Evolutionary conservation across 2,113 vertebrate genomes (phyloP), one percentile per base, ranked within the genome.

Genomic region (Melanostigma gelatinosum): DNA sequence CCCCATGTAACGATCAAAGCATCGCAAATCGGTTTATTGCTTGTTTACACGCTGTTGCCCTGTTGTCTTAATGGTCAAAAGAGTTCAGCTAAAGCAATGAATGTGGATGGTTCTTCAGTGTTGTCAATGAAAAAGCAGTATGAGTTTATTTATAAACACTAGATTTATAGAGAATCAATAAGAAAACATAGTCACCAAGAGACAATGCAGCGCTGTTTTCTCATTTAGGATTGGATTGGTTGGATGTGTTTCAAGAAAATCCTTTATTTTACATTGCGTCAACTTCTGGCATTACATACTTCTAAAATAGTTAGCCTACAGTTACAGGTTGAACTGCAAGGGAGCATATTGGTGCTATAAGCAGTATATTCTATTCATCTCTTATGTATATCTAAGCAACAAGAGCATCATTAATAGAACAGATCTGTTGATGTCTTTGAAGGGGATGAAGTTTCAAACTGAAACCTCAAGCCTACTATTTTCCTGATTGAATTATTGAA

Each of bases 401-500:
- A 75, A 82, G 66, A 79, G 60, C 82, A 75, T 79, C 67, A 62
- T 89, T 89, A 80, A 82, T 66, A 38, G 62, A 74, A 32, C 46
- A n/a, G 57, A 77, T 60, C 24, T 71, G 55, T 79, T 85, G 78
- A 85, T 80, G 66, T 66, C 61, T 54, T 76, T 83, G 55, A 74
- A 73, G 36, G 11, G 27, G 52, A 75, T 67, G 32, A 71, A 50
- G 75, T 76, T 72, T 67, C 66, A 68, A 55, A 77, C 54, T n/a
- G 54, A 81, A 69, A 80, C 46, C 76, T 83, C 24, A 62, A 38
- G 52, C 13, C 65, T 27, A 44, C 68, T 44, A 32, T 82, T 82
- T 68, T 70, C 27, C 54, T 60, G 71, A 87, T 86, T 86, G 87
- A 79, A 87, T 89, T 87, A 86, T 92, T 87, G 73, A 88, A 89